phyloP scores from a whole-genome alignment of 2,888 invertebrate genomes.

The Drosophila longiperda region DNA sequence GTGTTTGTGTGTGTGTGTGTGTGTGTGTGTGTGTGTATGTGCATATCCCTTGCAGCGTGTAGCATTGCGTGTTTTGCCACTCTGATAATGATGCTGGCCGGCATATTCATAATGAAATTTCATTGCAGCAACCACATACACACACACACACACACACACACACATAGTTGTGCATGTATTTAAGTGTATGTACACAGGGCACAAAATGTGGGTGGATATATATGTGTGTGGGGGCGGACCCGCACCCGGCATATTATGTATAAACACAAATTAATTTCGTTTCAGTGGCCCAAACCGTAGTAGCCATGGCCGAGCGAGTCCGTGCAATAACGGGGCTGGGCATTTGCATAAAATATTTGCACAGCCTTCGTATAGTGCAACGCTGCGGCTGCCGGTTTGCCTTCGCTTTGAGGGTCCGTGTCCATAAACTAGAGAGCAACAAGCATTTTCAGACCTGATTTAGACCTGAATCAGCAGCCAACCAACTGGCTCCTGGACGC shows the following conservation, averaged over 20 bases:
- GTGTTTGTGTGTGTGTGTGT: slow-evolving; percentile 19
- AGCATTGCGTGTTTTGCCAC: slow-evolving; percentile 77
- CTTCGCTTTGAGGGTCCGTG: slow-evolving; percentile 68
- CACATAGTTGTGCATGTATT: slow-evolving; percentile 35
- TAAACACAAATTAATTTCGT: slow-evolving; percentile 83
- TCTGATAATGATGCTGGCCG: slow-evolving; percentile 79
- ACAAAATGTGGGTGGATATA: slow-evolving; percentile 32
- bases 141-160: slow-evolving; percentile 12
- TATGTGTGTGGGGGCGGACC: slow-evolving; percentile 35
- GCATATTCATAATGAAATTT: slow-evolving; percentile 79
- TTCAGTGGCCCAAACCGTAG: slow-evolving; percentile 77
- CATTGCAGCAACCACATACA: slow-evolving; percentile 68
- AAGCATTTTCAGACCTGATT: slow-evolving; percentile 65
- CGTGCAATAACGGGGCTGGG: slow-evolving; percentile 71
- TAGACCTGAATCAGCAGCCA: slow-evolving; percentile 70
- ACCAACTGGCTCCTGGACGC: slow-evolving; percentile 1
- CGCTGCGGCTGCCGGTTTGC: slow-evolving; percentile 59
- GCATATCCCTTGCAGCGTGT: slow-evolving; percentile 75
- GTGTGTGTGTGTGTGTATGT: slow-evolving; percentile 48
- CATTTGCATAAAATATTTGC: slow-evolving; percentile 84
- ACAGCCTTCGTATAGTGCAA: slow-evolving; percentile 78
- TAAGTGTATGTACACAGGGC: slow-evolving; percentile 61
- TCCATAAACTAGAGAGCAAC: slow-evolving; percentile 78
- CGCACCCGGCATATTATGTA: slow-evolving; percentile 76
- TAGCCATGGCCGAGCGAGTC: slow-evolving; percentile 68